phyloP scores from a whole-genome alignment of 2,797 vertebrate species.

The Fundulus diaphanus region DNA sequence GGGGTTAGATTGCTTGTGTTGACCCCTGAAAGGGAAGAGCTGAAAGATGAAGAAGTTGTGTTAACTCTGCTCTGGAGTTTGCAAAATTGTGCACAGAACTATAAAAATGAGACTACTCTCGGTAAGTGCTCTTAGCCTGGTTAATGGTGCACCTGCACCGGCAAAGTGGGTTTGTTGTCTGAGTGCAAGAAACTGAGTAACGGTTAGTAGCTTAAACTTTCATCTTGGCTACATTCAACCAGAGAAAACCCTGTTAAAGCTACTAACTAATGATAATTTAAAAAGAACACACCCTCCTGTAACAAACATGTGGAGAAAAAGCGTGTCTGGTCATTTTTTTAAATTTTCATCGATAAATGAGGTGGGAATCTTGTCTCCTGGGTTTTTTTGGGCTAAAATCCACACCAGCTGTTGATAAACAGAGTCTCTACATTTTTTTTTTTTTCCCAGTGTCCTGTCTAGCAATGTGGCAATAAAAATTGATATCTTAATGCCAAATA shows the following conservation, averaged over 20 bases:
- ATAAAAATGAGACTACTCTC: not conserved
- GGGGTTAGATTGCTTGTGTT: no score
- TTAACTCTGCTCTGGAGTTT: not conserved
- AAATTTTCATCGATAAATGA: not conserved
- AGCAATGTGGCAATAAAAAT: no score
- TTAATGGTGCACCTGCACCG: not conserved
- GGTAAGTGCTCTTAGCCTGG: not conserved
- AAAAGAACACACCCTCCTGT: not conserved
- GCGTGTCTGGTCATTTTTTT: not conserved
- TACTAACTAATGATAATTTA: not conserved
- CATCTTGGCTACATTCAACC: not conserved
- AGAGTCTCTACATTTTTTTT: no score
- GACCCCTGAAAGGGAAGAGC: no score
- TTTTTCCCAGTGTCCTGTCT: no score
- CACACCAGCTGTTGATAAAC: not conserved
- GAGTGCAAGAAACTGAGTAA: not conserved
- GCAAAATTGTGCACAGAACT: not conserved
- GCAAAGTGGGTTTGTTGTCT: slow-evolving; percentile 4
- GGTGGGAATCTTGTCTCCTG: not conserved
- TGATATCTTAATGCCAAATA: no score
- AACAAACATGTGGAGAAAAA: not conserved
- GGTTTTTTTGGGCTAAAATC: not conserved
- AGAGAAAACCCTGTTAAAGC: not conserved
- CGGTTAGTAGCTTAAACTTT: not conserved
- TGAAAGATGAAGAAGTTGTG: no score